Conservation (phyloP, 1,140 invertebrate species). For the Pseudomyrmex concolor region DNA sequence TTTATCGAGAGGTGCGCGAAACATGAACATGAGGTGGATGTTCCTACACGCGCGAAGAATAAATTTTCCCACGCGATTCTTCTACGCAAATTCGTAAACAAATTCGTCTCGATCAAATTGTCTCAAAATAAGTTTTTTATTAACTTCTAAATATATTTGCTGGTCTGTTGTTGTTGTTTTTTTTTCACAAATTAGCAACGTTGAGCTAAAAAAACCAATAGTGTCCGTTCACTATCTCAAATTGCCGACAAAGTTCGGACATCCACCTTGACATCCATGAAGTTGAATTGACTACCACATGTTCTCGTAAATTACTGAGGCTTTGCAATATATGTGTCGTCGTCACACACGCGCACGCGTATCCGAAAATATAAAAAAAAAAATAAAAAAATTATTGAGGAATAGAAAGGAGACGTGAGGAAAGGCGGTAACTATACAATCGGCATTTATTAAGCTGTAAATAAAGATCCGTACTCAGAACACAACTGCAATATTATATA, state of each 20-base stretch:
- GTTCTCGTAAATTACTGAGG: conserved; percentile 8
- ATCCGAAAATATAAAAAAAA: background rate
- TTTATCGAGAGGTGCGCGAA: conserved; percentile 32
- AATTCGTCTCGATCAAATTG: too few relatives aligned
- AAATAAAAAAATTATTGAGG: conserved; percentile 17
- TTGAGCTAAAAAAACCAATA: background rate
- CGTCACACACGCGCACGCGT: conserved; percentile 55
- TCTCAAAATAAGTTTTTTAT: too few relatives aligned
- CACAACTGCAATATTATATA: background rate
- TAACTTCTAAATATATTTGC: too few relatives aligned
- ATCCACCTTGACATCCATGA: conserved; percentile 50
- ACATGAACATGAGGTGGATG: conserved; percentile 6
- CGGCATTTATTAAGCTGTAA: conserved; percentile 41
- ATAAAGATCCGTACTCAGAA: conserved; percentile 32
- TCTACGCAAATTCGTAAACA: background rate
- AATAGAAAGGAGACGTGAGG: conserved; percentile 36
- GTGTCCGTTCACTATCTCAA: background rate
- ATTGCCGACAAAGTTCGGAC: conserved; percentile 30
- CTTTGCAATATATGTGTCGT: conserved; percentile 1
- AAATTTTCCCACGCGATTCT: background rate
- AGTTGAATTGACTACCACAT: conserved; percentile 30
- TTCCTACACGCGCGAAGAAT: background rate
- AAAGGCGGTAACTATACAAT: conserved; percentile 50
- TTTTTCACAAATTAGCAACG: background rate
- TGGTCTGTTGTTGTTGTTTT: too few relatives aligned